Conservation (phyloP, 2,888 invertebrate species). For the Gandaritis pyraliata region DNA sequence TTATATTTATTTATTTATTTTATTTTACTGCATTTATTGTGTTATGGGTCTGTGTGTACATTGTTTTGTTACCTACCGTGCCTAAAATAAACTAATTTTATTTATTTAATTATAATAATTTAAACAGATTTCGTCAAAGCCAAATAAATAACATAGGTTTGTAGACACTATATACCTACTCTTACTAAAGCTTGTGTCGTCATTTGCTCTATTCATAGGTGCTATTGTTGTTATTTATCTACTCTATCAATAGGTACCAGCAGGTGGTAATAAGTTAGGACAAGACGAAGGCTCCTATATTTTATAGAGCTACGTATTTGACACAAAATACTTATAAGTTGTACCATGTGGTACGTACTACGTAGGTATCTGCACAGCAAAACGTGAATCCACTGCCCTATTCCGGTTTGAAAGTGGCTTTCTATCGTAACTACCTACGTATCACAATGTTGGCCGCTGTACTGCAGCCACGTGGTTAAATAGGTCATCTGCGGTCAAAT, state of each 20-base stretch:
- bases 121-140: too few species aligned
- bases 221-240: not conserved
- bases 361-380: slow-evolving; percentile 22
- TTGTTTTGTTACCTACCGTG: too few species aligned
- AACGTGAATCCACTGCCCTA: slow-evolving; percentile 20
- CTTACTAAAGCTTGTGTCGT: not conserved
- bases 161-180: not conserved
- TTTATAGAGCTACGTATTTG: not conserved
- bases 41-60: too few species aligned
- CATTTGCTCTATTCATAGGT: not conserved
- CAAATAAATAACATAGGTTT: not conserved
- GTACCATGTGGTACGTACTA: too few species aligned
- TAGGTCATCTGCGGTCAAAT: slow-evolving; percentile 20
- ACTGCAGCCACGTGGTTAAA: slow-evolving; percentile 21
- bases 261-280: not conserved
- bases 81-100: too few species aligned
- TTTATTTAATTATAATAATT: too few species aligned
- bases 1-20: too few species aligned
- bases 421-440: slow-evolving; percentile 23
- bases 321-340: not conserved
- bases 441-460: slow-evolving; percentile 13
- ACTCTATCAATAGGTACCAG: slow-evolving; percentile 1
- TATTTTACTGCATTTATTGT: too few species aligned
- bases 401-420: slow-evolving; percentile 32
- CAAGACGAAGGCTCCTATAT: not conserved